Conservation (phyloP, 1,140 invertebrate species). For the Olivierus martensii region DNA sequence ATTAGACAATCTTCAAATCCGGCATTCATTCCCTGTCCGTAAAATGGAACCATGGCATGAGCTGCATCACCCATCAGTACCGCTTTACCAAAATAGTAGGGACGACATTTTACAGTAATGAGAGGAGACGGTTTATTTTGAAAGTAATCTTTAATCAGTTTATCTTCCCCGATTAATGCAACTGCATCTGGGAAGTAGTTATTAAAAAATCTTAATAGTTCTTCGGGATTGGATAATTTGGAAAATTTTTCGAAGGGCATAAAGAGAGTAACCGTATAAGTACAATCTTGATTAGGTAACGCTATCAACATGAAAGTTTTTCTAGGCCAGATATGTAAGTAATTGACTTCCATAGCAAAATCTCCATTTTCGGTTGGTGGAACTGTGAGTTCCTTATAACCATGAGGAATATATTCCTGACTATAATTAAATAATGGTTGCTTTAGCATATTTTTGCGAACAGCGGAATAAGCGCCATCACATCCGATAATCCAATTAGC, state of each 20-base stretch:
- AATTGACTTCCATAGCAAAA: slow-evolving; percentile 73
- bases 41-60: slow-evolving; percentile 98
- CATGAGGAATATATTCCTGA: slow-evolving; percentile 89
- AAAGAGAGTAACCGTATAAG: slow-evolving; percentile 93
- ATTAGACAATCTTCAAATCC: slow-evolving; percentile 91
- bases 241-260: slow-evolving; percentile 76
- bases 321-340: slow-evolving; percentile 94
- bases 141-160: slow-evolving; percentile 4
- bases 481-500: slow-evolving; percentile 81
- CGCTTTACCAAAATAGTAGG: slow-evolving; percentile 42
- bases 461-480: slow-evolving; percentile 82
- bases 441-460: slow-evolving; percentile 72
- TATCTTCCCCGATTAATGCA: slow-evolving; percentile 47
- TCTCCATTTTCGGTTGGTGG: slow-evolving; percentile 43
- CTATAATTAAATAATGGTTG: slow-evolving; percentile 61
- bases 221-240: slow-evolving; percentile 44
- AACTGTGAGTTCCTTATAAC: slow-evolving; percentile 85
- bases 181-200: slow-evolving; percentile 75
- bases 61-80: slow-evolving; percentile 90
- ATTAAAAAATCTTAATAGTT: slow-evolving; percentile 64
- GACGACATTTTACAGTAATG: slow-evolving; percentile 27
- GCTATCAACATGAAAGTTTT: slow-evolving; percentile 96
- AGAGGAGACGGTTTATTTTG: slow-evolving; percentile 2
- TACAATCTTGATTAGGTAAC: slow-evolving; percentile 80
- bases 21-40: slow-evolving; percentile 98